Conservation (phyloP, 2,113 vertebrate genomes). For the Vulpes lagopus region DNA sequence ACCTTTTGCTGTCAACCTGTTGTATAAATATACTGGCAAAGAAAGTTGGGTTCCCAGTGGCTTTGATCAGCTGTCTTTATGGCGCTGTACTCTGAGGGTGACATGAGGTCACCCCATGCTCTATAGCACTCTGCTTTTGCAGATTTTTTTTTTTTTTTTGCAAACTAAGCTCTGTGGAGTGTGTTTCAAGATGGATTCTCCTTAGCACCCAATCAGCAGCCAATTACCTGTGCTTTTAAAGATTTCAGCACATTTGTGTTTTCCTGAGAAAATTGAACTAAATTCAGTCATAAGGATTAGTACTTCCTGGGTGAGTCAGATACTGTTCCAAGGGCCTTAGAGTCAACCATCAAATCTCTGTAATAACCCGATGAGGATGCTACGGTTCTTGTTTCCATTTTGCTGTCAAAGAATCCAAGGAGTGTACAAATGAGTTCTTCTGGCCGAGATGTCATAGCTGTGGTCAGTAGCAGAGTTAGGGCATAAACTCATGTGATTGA, state of each 20-base stretch:
- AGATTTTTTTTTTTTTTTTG: conserved; percentile 1
- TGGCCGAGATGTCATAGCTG: background rate
- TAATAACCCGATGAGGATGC: background rate
- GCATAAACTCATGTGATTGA: background rate
- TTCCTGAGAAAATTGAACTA: background rate
- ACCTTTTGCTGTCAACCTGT: background rate
- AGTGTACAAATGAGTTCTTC: background rate
- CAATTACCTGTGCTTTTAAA: background rate
- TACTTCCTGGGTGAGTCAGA: background rate
- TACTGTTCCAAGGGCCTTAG: background rate
- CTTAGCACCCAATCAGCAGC: background rate
- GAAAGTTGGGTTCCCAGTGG: background rate
- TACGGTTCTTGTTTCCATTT: background rate
- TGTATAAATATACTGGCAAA: background rate
- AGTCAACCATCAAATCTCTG: background rate
- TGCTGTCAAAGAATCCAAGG: background rate
- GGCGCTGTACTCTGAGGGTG: background rate
- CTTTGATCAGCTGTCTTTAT: conserved; percentile 5
- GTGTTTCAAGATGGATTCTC: background rate
- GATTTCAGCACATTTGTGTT: background rate
- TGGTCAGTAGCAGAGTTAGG: background rate
- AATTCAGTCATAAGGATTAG: background rate
- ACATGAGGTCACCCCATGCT: background rate
- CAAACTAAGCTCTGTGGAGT: background rate
- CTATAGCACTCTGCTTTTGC: background rate